Base-by-base conservation (phyloP, 2,888 invertebrate species). In the Troides aeacus region DNA sequence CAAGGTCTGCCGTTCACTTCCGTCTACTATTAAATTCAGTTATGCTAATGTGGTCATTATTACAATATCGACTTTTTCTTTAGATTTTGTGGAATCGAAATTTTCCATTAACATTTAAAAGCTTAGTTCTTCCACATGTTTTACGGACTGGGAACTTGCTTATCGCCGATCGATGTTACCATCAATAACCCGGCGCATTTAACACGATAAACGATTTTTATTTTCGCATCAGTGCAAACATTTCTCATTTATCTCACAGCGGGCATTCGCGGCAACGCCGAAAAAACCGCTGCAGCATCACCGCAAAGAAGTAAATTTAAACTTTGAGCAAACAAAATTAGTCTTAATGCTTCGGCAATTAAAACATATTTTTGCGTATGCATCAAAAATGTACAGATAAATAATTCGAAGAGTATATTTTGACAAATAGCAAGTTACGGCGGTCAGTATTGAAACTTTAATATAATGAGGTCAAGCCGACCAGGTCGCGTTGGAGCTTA, bases 371-470 rank as follows among this genome's bases (percentile, higher is more conserved):
- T 15, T 66, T 18, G 39, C 8, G 18, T 53, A 39, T 39, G 1
- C 10, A 8, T 10, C 10, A 39, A 10, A 39, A 39, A 1, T 39
- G 10, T 39, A 39, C 39, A 10, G 39, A 10, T 39, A 39, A 39
- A 39, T 36, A 18, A 46, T 23, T 50, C 39, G 6, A 6, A 24
- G 46, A 18, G 75, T 74, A 76, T 79, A 78, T 79, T 79, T 78
- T 78, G 78, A 79, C 78, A 78, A 79, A 78, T 78, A 76, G 76
- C 77, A 71, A 71, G 71, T 74, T 69, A 64, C 69, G 59, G 73
- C 67, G 72, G 73, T 73, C 70, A 70, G 67, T 66, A 70, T 64
- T 71, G 72, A 70, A 62, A 70, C 71, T 66, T 70, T 61, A 70
- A 72, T 62, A 73, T 75, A 75, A 77, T 74, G 75, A 74, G 75